A percentile compares a stretch with the other conserved stretches of the same genome.
Evolutionary conservation across 1,140 invertebrate genomes (phyloP).

Genomic region (Chironomus striatipennis): DNA sequence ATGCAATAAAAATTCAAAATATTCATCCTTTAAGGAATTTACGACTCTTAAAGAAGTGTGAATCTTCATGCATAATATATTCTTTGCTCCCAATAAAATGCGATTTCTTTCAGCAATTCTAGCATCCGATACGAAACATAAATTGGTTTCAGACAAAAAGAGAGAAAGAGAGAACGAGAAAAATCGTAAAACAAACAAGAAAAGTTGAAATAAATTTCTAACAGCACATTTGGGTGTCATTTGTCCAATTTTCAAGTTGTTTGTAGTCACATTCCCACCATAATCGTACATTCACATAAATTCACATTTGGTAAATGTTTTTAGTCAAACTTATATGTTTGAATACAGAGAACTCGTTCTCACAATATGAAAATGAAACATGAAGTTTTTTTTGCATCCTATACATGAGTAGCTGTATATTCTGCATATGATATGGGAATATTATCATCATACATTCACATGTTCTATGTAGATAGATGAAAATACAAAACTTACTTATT

Average conservation of each 20-base stretch:
- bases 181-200: slow-evolving; percentile 10
- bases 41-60: neutral
- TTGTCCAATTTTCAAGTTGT: slow-evolving; percentile 17
- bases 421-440: no score
- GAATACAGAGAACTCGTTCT: no score
- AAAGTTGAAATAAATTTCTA: slow-evolving; percentile 19
- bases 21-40: no score
- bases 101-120: neutral
- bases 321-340: neutral
- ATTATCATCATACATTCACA: no score
- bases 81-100: neutral
- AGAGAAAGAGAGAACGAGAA: neutral
- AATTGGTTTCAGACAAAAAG: neutral
- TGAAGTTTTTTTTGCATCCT: no score
- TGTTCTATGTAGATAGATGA: neutral
- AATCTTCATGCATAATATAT: neutral
- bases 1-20: neutral
- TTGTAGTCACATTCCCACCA: no score
- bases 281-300: neutral
- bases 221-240: slow-evolving; percentile 20
- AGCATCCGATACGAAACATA: no score
- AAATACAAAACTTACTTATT: neutral
- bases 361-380: no score
- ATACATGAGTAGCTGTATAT: no score
- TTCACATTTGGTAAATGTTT: neutral